Evolutionary conservation across 2,797 vertebrate species (phyloP), one percentile per base, ranked within the genome.

Genomic region (Cyprinodon diabolis): DNA sequence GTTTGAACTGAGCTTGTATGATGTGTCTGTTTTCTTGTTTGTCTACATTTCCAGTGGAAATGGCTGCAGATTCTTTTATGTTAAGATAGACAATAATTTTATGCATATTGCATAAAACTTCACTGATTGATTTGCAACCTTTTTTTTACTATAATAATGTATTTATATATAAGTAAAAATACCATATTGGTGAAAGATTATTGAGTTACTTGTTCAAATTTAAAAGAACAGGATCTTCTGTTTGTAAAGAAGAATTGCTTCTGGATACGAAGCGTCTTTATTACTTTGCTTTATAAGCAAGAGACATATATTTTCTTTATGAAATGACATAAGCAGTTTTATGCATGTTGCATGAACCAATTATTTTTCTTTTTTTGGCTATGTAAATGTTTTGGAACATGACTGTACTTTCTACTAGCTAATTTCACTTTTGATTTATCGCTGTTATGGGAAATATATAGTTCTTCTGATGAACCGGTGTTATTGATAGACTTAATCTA

Each of bases 341-440:
- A 45, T 66, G 62, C 62, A 65, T 47, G 45, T 65, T 65, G 62
- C 62, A 65, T 45, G 40, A n/a, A n/a, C 9, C 17, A 21, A 63
- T 40, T 43, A 1, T 1, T 43, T 43, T 43, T 1, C 7, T 43
- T 37, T 47, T 65, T 43, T 65, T 65, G 25, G 43, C 14, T 25
- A 45, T 15, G 8, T 65, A 57, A 40, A n/a, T 1, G 4, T 60
- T 9, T 19, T 43, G 12, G 14, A 1, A 7, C 40, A 43, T 43
- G 40, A 43, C 40, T 43, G 40, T 7, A 43, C 7, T 43, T 43
- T 43, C 40, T 5, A 40, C n/a, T 23, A 66, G 12, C 2, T n/a
- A 13, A 23, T 45, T 65, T 47, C 8, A 21, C 13, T 48, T 40
- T 1, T 25, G 58, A 71, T 40, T 77, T 70, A 78, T 63, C n/a